Base-by-base conservation (phyloP, 2,113 vertebrate species). In the Chelonoidis abingdonii region DNA sequence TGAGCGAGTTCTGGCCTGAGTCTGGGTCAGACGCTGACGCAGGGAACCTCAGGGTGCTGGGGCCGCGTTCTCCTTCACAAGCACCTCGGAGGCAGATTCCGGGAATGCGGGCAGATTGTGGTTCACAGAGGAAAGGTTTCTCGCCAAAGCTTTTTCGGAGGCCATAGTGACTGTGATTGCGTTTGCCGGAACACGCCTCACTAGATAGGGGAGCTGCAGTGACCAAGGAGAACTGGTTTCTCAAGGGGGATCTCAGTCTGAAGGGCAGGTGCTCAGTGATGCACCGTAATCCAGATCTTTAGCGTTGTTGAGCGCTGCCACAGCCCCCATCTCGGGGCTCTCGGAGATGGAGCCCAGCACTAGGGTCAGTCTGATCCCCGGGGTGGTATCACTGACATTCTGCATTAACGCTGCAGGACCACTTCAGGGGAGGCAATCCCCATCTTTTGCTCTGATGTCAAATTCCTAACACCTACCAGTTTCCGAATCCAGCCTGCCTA, bases 371-470 rank as follows among this genome's bases (percentile, higher is more conserved):
- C 97, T 96, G 87, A 98, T 98, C 83, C 98, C 98, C 49, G 98
- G 98, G 75, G 97, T 97, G 2, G 98, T 98, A 88, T 98, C 98
- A 35, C 98, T 98, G 11, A 98, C 94, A 41, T 98, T 98, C 97
- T 44, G 98, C 97, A 49, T 97, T 88, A 29, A 98, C 96, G 53
- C 96, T 98, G 82, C 98, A 98, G 35, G 98, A 97, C 50, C 97
- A 97, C 49, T 98, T 97, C 97, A 98, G 98, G 83, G 98, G 96
- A 59, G 97, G 97, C 24, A 95, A 89, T 98, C 98, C 84, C 96
- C 98, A 82, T 98, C 98, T 25, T 95, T 96, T 52, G 98, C 98
- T 44, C 81, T 83, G 14, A 98, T 93, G 53, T 98, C 97, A 88
- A 98, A 97, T 56, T 98, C 97, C 5, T 97, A 98, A 16, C 94